These are phyloP conservation scores for Ptychoptera contaminata DNA, from an alignment of 2,888 invertebrate species.

Conservation along the genomic window DNA sequence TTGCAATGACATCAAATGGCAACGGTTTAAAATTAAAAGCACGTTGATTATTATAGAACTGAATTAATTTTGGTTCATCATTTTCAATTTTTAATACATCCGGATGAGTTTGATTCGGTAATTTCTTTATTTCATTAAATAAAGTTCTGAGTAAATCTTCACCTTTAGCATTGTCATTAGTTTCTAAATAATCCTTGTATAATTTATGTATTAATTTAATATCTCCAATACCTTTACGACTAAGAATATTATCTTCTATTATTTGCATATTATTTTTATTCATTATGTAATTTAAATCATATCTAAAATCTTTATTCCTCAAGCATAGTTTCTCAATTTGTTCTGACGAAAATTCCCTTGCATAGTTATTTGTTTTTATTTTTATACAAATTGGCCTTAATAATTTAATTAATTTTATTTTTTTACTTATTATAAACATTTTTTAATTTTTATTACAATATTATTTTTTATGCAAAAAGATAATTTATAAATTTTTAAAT, in stretches of 20 bases:
- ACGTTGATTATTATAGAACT: constrained; percentile 32
- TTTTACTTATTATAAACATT: too few species aligned
- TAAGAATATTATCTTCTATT: constrained; percentile 45
- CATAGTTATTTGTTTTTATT: too few species aligned
- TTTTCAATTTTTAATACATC: constrained; percentile 35
- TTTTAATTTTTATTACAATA: too few species aligned
- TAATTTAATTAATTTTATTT: too few species aligned
- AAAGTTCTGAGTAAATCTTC: constrained; percentile 19
- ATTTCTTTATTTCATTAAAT: constrained; percentile 39
- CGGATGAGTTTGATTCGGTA: constrained; percentile 67
- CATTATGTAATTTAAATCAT: constrained; percentile 32
- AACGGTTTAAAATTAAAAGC: constrained; percentile 34
- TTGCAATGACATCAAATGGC: constrained; percentile 50
- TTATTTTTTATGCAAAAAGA: too few species aligned
- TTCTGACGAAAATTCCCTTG: too few species aligned
- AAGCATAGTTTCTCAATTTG: too few species aligned
- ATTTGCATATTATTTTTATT: constrained; percentile 39
- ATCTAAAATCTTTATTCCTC: too few species aligned
- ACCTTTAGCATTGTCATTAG: constrained; percentile 14
- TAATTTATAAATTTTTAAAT: too few species aligned
- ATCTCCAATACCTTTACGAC: constrained; percentile 52
- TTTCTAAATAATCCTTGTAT: constrained; percentile 20
- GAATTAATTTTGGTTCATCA: constrained; percentile 41
- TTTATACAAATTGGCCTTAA: too few species aligned
- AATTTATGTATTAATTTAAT: constrained; percentile 41